phyloP scores from a whole-genome alignment of 2,797 vertebrate species.

The Karalla daura region DNA sequence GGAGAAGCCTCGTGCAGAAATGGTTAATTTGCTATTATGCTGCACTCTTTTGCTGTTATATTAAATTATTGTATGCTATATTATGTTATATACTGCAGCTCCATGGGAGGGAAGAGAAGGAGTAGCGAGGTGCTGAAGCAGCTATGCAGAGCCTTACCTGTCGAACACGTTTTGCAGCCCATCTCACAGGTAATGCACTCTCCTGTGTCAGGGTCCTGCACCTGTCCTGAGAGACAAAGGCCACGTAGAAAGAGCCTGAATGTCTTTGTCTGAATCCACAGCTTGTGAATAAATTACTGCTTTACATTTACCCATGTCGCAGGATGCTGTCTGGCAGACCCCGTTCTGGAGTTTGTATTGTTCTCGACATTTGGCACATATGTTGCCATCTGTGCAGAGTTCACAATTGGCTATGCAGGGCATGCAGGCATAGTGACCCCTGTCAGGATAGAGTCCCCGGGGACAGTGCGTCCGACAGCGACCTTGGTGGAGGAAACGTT shows the following conservation, averaged over 20 bases:
- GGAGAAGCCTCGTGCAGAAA: conserved; percentile 1
- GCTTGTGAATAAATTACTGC: not conserved
- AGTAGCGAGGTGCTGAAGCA: conserved; percentile 1
- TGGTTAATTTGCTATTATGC: not conserved
- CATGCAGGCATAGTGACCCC: conserved; percentile 81
- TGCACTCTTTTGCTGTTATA: conserved; percentile 13
- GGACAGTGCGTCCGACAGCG: conserved; percentile 86
- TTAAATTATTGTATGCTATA: too few relatives aligned
- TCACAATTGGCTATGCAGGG: conserved; percentile 86
- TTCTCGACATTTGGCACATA: conserved; percentile 86
- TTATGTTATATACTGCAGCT: conserved; percentile 3
- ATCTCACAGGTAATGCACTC: conserved; percentile 85
- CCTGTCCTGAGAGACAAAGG: conserved; percentile 80
- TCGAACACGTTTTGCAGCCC: conserved; percentile 84
- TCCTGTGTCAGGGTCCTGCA: conserved; percentile 84
- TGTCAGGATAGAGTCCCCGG: conserved; percentile 82
- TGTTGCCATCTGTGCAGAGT: conserved; percentile 82
- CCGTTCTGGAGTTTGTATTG: conserved; percentile 84
- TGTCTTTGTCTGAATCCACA: not conserved
- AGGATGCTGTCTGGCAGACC: conserved; percentile 78
- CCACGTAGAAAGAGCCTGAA: not conserved
- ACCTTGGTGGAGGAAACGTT: conserved; percentile 85
- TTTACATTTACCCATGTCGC: conserved; percentile 77
- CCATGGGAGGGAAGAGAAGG: not conserved
- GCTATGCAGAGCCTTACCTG: conserved; percentile 73